Conservation (phyloP, 2,797 vertebrate genomes). For the Sarcoramphus papa region DNA sequence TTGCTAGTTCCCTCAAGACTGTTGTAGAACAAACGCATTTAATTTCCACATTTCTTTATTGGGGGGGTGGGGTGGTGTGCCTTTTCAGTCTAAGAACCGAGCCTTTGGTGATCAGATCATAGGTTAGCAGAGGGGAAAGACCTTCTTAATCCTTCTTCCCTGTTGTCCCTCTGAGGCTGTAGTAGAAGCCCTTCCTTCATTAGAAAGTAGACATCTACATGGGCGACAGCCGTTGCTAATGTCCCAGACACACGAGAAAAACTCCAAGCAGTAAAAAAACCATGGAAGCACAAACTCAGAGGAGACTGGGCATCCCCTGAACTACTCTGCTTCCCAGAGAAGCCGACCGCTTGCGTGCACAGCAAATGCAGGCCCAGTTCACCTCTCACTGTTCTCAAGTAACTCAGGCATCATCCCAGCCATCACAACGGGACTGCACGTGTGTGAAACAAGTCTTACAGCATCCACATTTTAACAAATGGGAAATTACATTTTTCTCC, state of each 20-base stretch:
- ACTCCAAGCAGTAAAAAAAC: background rate
- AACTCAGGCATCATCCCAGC: background rate
- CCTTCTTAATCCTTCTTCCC: background rate
- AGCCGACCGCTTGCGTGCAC: rapidly evolving
- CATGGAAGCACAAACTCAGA: background rate
- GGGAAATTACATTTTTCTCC: background rate
- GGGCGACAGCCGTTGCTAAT: background rate
- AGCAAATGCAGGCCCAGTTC: background rate
- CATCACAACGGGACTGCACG: background rate
- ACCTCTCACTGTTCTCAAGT: background rate
- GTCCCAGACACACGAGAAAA: no score
- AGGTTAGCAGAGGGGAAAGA: background rate
- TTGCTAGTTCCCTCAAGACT: background rate
- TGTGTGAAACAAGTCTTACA: background rate
- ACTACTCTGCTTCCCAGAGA: background rate
- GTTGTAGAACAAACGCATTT: background rate
- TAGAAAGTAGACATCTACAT: no score
- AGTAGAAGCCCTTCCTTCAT: background rate
- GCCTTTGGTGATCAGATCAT: background rate
- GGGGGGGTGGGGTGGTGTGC: no score
- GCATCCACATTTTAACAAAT: background rate
- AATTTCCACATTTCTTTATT: background rate
- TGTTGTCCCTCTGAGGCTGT: background rate
- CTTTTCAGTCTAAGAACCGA: background rate
- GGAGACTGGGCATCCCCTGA: background rate